A percentile compares a stretch with the other conserved stretches of the same genome.
Conservation (phyloP, 2,797 vertebrate species). For the Gallinago stenura region DNA sequence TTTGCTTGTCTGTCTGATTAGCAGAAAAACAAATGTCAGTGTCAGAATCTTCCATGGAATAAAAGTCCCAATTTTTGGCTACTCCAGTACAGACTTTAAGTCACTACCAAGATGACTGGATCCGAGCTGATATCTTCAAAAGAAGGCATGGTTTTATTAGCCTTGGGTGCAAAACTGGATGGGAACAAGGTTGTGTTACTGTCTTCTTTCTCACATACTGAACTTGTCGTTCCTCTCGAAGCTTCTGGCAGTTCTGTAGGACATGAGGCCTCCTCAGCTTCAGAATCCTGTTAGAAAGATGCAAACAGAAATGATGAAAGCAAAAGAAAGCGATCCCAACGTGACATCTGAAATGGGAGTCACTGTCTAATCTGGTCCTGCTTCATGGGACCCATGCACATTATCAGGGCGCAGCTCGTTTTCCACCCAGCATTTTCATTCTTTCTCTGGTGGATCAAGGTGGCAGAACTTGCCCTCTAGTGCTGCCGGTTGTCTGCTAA, state of each 20-base stretch:
- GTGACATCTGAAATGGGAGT: not conserved
- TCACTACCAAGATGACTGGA: not conserved
- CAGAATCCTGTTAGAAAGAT: not conserved
- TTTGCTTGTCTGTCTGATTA: conserved; percentile 6
- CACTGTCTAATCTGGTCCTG: not conserved
- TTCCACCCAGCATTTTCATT: not conserved
- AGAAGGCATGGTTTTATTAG: not conserved
- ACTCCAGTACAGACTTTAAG: not conserved
- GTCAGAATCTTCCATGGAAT: not conserved
- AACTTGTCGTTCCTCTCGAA: not conserved
- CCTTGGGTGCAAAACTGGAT: not conserved
- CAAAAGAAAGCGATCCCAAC: not conserved
- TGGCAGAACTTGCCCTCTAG: not conserved
- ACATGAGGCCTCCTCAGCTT: not conserved
- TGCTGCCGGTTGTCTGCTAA: not conserved
- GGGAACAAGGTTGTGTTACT: not conserved
- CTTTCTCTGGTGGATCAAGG: not conserved
- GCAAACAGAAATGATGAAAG: not conserved
- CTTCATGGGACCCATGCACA: not conserved
- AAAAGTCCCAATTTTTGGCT: not conserved
- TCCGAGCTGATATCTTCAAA: not conserved
- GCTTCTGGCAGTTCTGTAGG: not conserved
- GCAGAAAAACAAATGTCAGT: not conserved
- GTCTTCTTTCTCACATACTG: not conserved
- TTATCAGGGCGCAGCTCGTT: not conserved